phyloP scores from a whole-genome alignment of 1,140 invertebrate genomes.

The Cydia fagiglandana region DNA sequence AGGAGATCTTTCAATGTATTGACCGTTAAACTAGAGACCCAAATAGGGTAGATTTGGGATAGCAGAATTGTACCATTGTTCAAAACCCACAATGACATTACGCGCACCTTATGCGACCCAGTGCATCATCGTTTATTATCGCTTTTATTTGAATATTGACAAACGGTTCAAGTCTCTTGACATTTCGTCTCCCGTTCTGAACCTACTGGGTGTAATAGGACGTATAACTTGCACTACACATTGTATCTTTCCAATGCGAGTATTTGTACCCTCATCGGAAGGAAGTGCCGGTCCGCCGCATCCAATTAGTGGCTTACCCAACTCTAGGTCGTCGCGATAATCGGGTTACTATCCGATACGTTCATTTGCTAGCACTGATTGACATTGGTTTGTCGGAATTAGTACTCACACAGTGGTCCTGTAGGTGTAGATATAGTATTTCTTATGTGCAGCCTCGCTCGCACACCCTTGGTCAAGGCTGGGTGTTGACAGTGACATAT shows the following conservation, averaged over 20 bases:
- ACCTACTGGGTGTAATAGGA: too few relatives aligned
- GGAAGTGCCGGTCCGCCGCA: neutral
- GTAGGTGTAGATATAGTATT: neutral
- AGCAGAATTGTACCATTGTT: too few relatives aligned
- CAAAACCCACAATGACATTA: too few relatives aligned
- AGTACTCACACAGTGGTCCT: too few relatives aligned
- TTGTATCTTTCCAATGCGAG: neutral
- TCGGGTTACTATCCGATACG: neutral
- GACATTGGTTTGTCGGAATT: neutral
- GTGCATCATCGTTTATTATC: too few relatives aligned
- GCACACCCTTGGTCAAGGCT: neutral
- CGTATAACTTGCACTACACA: neutral
- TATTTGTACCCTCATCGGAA: neutral
- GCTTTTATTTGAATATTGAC: too few relatives aligned
- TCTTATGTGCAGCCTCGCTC: neutral
- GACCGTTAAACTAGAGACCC: too few relatives aligned
- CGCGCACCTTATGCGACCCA: too few relatives aligned
- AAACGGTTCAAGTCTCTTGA: too few relatives aligned
- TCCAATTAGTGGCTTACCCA: neutral
- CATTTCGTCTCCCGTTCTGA: too few relatives aligned
- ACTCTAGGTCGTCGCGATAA: neutral
- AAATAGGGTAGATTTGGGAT: too few relatives aligned
- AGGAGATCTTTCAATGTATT: too few relatives aligned
- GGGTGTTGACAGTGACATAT: constrained; percentile 5
- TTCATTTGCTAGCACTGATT: neutral